Base-by-base conservation (phyloP, 1,140 invertebrate species). In the Palaemon carinicauda region DNA sequence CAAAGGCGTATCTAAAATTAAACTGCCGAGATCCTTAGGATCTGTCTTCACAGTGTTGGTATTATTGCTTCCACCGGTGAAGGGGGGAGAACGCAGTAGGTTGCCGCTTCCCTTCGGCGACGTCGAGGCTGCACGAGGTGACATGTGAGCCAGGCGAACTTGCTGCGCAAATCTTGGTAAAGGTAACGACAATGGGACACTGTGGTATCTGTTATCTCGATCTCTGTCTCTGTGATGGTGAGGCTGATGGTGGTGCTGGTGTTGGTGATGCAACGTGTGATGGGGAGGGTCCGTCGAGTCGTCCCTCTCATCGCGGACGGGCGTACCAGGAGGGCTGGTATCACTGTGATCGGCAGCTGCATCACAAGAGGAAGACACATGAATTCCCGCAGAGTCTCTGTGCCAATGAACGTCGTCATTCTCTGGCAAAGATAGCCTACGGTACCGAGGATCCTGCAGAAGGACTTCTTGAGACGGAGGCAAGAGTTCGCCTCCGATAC, bases 81-180 rank as follows among this genome's bases (percentile, higher is more conserved):
- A 89, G n/a, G 89, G 83, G 24, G 87, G 82, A 29, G 89, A 88
- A 33, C 82, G 69, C 19, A 87, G 31, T 24, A 89, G 31, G 51
- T 69, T 80, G 78, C 80, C 78, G 54, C 87, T 41, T 41, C 41
- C 88, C 77, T 90, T 89, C 21, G 90, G 89, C 56, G 90, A 90
- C 54, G 89, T 88, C 87, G 90, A 88, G 29, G 90, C 82, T 41
- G 85, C 89, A 31, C 80, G 24, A 17, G 89, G 89, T 15, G 89
- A 89, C 27, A 88, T 89, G 80, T 87, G 86, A 50, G 41, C 89
- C 24, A 41, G 5, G 12, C 82, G 92, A 90, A 95, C 93, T 91
- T 95, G 94, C 77, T 95, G 93, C 15, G 96, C 96, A 90, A 97
- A 97, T 91, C 95, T 94, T 2, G 96, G 96, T 87, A 97, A 91